A percentile compares a stretch with the other conserved stretches of the same genome.
Evolutionary conservation across 1,140 invertebrate genomes (phyloP).

Genomic region (Drosophila ambigua): DNA sequence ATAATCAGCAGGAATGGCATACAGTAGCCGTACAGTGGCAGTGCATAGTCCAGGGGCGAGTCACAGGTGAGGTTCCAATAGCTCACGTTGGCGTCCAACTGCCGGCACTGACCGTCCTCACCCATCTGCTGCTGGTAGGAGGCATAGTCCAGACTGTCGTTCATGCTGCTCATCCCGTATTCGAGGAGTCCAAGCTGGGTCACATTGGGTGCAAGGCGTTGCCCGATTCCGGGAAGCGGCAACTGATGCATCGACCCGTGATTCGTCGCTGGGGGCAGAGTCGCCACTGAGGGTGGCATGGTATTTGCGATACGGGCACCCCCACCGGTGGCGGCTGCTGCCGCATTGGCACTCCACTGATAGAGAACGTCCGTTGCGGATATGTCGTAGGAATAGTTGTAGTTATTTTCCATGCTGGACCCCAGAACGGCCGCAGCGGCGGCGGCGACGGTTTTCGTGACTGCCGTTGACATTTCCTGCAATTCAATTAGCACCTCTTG

Average conservation of each 20-base stretch:
- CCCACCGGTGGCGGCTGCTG: constrained; percentile 24
- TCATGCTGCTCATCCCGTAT: constrained; percentile 46
- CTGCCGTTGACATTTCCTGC: constrained; percentile 48
- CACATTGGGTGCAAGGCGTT: constrained; percentile 29
- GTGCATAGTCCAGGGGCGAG: constrained; percentile 64
- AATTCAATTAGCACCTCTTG: constrained; percentile 37
- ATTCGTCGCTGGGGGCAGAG: constrained; percentile 2
- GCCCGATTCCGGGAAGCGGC: constrained; percentile 8
- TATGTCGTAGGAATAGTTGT: constrained; percentile 32
- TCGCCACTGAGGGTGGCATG: constrained; percentile 8
- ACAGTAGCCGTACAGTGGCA: constrained; percentile 78
- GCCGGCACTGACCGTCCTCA: constrained; percentile 35
- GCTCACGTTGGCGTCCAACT: constrained; percentile 42
- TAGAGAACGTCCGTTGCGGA: constrained; percentile 56
- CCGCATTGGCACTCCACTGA: constrained; percentile 47
- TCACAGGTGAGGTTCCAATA: constrained; percentile 83
- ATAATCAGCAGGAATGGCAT: constrained; percentile 92
- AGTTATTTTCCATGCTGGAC: constrained; percentile 56
- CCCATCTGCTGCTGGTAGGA: constrained; percentile 52
- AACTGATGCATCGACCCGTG: constrained; percentile 14
- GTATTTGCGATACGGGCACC: constrained; percentile 40
- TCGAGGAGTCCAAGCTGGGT: constrained; percentile 53
- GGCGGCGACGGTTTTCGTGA: constrained; percentile 28
- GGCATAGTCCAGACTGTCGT: constrained; percentile 56
- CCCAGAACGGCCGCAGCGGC: constrained; percentile 16